Conservation (phyloP, 2,888 invertebrate species). For the Drosophila birchii region DNA sequence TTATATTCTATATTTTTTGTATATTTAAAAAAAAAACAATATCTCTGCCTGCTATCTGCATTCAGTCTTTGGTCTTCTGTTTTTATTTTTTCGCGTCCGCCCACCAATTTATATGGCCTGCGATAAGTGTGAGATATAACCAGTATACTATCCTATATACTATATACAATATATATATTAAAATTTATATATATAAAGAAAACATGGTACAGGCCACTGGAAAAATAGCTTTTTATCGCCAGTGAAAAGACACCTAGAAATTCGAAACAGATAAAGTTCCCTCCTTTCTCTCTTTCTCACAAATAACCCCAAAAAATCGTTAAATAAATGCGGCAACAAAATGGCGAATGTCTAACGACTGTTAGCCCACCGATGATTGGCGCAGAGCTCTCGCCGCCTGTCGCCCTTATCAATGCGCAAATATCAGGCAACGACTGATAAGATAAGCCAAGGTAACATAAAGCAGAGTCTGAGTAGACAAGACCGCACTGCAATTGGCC, state of each 20-base stretch:
- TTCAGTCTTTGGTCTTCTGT: slow-evolving; percentile 19
- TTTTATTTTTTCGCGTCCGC: slow-evolving; percentile 72
- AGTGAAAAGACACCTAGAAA: slow-evolving; percentile 6
- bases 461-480: background rate
- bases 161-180: background rate
- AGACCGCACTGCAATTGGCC: slow-evolving; percentile 2
- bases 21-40: slow-evolving; percentile 52
- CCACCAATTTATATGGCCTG: slow-evolving; percentile 76
- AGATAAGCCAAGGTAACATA: slow-evolving; percentile 57
- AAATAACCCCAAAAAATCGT: slow-evolving; percentile 20
- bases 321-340: slow-evolving; percentile 55
- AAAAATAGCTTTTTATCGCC: slow-evolving; percentile 19
- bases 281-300: background rate
- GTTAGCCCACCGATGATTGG: slow-evolving; percentile 64
- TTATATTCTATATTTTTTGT: background rate
- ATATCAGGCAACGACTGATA: slow-evolving; percentile 65
- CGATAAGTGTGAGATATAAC: slow-evolving; percentile 71
- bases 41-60: slow-evolving; percentile 59
- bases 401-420: slow-evolving; percentile 56
- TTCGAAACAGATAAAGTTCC: slow-evolving; percentile 11
- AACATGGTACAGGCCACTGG: too few species aligned
- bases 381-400: slow-evolving; percentile 23
- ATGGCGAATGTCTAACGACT: slow-evolving; percentile 59
- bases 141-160: slow-evolving; percentile 7
- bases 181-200: background rate